Conservation (phyloP, 2,888 invertebrate genomes). For the Chrysolina haemoptera region DNA sequence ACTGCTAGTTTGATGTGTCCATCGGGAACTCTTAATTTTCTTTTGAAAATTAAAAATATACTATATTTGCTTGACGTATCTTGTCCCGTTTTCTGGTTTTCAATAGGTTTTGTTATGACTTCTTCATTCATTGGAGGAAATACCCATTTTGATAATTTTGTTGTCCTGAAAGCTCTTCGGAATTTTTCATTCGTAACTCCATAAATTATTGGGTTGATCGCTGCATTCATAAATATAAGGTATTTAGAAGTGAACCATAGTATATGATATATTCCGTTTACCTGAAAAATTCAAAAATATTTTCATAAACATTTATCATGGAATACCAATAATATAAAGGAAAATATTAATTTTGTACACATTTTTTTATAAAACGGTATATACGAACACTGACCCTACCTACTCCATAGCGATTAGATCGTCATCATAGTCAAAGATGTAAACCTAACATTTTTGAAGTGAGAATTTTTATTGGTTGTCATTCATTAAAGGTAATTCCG, state of each 20-base stretch:
- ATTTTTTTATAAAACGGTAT: no score
- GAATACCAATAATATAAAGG: background rate
- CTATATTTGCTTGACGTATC: conserved; percentile 46
- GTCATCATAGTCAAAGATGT: no score
- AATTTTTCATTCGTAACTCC: conserved; percentile 82
- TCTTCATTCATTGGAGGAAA: conserved; percentile 50
- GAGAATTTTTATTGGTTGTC: no score
- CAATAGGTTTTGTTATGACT: conserved; percentile 33
- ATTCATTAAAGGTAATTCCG: no score
- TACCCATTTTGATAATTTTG: conserved; percentile 71
- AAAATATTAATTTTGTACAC: no score
- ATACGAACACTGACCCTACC: no score
- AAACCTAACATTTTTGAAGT: no score
- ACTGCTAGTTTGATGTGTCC: background rate
- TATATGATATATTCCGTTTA: conserved; percentile 73
- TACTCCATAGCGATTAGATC: no score
- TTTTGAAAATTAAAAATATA: conserved; percentile 55
- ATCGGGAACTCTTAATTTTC: conserved; percentile 41
- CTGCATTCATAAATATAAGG: conserved; percentile 80
- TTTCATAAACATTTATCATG: background rate
- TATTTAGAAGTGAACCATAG: conserved; percentile 81
- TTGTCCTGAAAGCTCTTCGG: conserved; percentile 76
- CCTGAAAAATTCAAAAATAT: conserved; percentile 66
- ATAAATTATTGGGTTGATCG: conserved; percentile 84
- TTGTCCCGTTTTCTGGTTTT: conserved; percentile 40